Conservation (phyloP, 2,113 vertebrate genomes). For the Salvelinus namaycush region DNA sequence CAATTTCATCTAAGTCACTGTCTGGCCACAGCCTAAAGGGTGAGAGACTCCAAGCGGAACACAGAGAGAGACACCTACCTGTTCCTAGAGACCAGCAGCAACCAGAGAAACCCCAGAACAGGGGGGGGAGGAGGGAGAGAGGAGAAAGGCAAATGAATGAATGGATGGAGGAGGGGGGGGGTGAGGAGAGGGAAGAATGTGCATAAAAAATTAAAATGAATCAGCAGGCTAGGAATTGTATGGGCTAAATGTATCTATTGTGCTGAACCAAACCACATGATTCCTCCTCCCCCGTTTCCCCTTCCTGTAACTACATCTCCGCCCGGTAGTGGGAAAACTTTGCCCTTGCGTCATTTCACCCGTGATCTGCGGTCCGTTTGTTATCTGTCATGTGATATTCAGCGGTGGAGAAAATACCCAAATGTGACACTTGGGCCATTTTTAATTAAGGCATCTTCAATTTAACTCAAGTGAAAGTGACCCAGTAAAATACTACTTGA, state of each 20-base stretch:
- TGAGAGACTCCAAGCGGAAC: slow-evolving; percentile 32
- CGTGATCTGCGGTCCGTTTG: not conserved
- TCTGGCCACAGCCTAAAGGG: slow-evolving; percentile 26
- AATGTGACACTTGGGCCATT: too few relatives aligned
- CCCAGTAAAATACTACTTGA: too few relatives aligned
- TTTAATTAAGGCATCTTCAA: too few relatives aligned
- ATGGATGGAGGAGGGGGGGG: not conserved
- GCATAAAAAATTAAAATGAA: slow-evolving; percentile 25
- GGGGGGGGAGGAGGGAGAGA: slow-evolving; percentile 6
- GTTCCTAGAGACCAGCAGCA: slow-evolving; percentile 71
- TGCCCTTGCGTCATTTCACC: slow-evolving; percentile 10
- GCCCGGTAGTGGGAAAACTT: too few relatives aligned
- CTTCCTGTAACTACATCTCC: too few relatives aligned
- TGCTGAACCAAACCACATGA: too few relatives aligned
- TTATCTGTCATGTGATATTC: not conserved
- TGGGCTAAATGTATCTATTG: too few relatives aligned
- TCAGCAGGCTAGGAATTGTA: slow-evolving; percentile 35
- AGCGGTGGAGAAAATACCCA: too few relatives aligned
- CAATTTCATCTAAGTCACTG: slow-evolving; percentile 18
- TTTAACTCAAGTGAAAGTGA: too few relatives aligned
- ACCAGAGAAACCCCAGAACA: not conserved
- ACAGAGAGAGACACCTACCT: slow-evolving; percentile 73
- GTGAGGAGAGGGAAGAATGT: not conserved
- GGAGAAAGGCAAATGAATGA: slow-evolving; percentile 31
- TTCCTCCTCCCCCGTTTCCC: too few relatives aligned